Evolutionary conservation across 2,113 vertebrate genomes (phyloP).

Genomic region (Eupsittula cactorum): DNA sequence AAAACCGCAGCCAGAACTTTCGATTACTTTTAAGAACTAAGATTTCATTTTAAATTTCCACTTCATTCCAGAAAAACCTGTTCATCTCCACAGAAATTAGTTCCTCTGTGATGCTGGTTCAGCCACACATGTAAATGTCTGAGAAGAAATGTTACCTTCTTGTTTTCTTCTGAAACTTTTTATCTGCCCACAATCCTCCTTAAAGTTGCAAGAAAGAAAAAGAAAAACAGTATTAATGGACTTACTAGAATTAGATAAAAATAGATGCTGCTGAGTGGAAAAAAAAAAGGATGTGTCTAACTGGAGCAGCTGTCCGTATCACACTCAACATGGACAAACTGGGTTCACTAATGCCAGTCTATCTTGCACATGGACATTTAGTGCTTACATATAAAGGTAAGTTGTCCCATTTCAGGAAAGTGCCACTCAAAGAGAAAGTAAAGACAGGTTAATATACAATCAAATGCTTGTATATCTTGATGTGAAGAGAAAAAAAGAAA

Average conservation of each 20-base stretch:
- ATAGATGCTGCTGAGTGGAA: not conserved
- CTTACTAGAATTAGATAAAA: not conserved
- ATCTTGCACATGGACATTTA: not conserved
- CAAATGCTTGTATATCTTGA: not conserved
- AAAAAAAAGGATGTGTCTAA: not conserved
- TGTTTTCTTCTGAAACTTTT: not conserved
- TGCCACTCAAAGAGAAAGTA: not conserved
- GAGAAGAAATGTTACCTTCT: not conserved
- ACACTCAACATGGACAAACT: not conserved
- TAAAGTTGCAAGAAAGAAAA: not conserved
- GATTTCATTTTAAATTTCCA: not conserved
- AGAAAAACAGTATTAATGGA: not conserved
- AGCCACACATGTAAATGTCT: not conserved
- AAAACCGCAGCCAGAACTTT: not conserved
- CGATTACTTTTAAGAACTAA: not conserved
- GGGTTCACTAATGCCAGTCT: not conserved
- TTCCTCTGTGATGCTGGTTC: accelerated
- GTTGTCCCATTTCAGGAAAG: not conserved
- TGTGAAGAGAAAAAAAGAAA: not conserved
- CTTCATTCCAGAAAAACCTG: not conserved
- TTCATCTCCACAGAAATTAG: not conserved
- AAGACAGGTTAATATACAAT: not conserved
- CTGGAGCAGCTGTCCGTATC: not conserved
- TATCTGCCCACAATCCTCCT: accelerated
- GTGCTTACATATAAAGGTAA: not conserved